Evolutionary conservation across 2,113 vertebrate species (phyloP).

Genomic region (Cyanoramphus novaezelandiae): DNA sequence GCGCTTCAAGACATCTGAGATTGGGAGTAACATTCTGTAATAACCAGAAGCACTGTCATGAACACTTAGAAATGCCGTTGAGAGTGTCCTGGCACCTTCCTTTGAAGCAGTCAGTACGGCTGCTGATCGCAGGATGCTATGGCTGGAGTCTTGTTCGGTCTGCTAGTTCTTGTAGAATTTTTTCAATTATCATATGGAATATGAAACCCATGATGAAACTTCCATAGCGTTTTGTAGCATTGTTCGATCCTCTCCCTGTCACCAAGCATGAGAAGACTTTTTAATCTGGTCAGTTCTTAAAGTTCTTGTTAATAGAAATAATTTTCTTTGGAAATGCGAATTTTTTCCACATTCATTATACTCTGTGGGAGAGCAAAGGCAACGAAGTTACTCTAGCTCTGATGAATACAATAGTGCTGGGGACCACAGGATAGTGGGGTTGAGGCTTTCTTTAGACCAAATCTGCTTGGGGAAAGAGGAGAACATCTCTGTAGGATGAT

Average conservation of each 20-base stretch:
- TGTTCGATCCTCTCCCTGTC: not conserved
- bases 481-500: not conserved
- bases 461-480: not conserved
- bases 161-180: not conserved
- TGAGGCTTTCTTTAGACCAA: not conserved
- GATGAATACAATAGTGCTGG: not conserved
- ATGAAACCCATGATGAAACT: not conserved
- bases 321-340: not conserved
- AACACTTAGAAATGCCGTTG: not conserved
- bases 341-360: not conserved
- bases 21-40: not conserved
- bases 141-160: not conserved
- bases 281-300: not conserved
- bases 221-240: rapidly evolving
- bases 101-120: not conserved
- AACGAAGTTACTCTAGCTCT: not conserved
- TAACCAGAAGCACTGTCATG: not conserved
- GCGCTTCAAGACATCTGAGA: not conserved
- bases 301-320: not conserved
- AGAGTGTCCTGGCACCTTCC: not conserved
- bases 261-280: not conserved
- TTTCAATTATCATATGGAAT: not conserved
- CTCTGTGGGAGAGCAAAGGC: not conserved
- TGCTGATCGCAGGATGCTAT: not conserved
- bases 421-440: not conserved